Evolutionary conservation across 2,888 invertebrate genomes (phyloP).

Genomic region (Apamea crenata): DNA sequence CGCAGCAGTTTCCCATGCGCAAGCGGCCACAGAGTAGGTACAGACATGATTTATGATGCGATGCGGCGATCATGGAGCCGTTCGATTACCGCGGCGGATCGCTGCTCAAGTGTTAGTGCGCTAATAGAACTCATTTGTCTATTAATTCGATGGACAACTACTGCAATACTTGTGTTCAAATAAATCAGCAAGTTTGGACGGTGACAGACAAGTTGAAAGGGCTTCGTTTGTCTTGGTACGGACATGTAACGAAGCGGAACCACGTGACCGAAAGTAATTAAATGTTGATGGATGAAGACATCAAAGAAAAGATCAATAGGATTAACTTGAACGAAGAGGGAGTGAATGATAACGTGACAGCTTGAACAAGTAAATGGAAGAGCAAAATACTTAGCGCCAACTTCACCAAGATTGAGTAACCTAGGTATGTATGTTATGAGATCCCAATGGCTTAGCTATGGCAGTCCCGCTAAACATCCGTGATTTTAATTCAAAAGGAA

Average conservation of each 20-base stretch:
- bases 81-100: conserved; percentile 39
- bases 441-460: neutral
- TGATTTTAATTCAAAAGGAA: neutral
- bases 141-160: neutral
- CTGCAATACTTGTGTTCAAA: neutral
- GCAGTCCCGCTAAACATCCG: neutral
- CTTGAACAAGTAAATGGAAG: neutral
- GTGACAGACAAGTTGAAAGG: neutral
- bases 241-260: neutral
- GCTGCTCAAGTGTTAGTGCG: conserved; percentile 6
- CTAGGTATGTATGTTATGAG: neutral
- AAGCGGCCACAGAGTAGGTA: conserved; percentile 13
- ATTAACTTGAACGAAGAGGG: neutral
- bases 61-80: conserved; percentile 5
- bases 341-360: neutral
- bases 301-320: neutral
- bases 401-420: neutral
- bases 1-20: conserved; percentile 55
- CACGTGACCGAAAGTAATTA: neutral
- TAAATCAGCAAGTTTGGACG: no score
- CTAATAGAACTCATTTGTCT: conserved; percentile 34
- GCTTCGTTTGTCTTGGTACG: neutral
- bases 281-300: no score
- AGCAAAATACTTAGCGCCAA: neutral
- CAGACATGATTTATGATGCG: conserved; percentile 56